Evolutionary conservation across 1,140 invertebrate species (phyloP), one percentile per base, ranked within the genome.

Genomic region (Phymorhynchus buccinoides): DNA sequence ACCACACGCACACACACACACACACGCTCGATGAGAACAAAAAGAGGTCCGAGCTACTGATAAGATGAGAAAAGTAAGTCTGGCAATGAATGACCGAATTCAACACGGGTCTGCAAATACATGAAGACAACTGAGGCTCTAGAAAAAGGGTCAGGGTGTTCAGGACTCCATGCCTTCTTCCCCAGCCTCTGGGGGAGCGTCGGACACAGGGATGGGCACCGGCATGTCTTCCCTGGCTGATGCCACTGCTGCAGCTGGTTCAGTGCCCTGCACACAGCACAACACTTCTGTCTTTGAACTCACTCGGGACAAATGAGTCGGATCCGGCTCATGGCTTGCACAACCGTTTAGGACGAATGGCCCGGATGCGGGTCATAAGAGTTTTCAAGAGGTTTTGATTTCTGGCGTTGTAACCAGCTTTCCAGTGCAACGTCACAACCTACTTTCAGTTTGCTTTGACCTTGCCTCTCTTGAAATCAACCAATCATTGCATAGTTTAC

Each of bases 161-260:
- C 66, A 83, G 37, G 81, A 83, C 22, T 83, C 81, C 81, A 83
- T 83, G 62, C 81, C 66, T 32, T 83, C 81, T 27, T 83, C 80
- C 3, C 52, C 62, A 71, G 48, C 48, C 22, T 83, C 81, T 14
- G 37, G 39, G 0, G 81, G 3, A 44, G 81, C 56, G 12, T 62
- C 81, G 3, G 81, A 83, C 39, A 83, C 81, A 30, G 81, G 81
- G 2, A 83, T 30, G 2, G 81, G 81, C 39, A 66, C 37, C 37
- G 35, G 81, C 62, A 83, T 30, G 14, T 27, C 62, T n/a, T 42
- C 37, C 7, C 41, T 35, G 6, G 30, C 27, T 42, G 77, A 27
- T 42, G 14, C 39, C 39, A 27, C 32, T 6, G 81, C 52, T 30
- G 56, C 6, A 22, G 79, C 44, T 56, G 52, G 27, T 32, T 62